Conservation (phyloP, 2,113 vertebrate genomes). For the Orcinus orca region DNA sequence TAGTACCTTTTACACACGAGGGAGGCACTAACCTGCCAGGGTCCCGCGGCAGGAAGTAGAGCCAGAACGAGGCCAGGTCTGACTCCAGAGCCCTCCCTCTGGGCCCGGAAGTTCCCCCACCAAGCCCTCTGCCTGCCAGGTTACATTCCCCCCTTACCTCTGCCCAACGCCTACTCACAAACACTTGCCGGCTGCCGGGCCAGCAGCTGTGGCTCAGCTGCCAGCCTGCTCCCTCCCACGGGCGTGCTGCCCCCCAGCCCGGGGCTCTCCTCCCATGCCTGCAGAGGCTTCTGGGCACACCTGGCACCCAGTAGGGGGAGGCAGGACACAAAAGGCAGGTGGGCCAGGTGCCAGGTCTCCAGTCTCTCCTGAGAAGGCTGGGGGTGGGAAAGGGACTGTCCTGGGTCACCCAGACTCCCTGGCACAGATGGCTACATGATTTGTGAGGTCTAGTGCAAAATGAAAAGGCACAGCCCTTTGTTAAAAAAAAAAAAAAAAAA, state of each 20-base stretch:
- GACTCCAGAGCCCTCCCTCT: not conserved
- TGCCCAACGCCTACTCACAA: not conserved
- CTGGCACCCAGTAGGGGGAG: not conserved
- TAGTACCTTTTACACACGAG: not conserved
- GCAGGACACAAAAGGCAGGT: not conserved
- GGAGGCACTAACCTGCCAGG: not conserved
- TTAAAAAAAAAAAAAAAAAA: not conserved
- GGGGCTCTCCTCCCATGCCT: not conserved
- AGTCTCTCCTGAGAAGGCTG: not conserved
- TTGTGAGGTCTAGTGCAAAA: not conserved
- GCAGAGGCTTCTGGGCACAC: not conserved
- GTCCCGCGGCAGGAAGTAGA: not conserved
- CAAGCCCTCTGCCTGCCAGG: not conserved
- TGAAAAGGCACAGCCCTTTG: not conserved
- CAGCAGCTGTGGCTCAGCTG: not conserved
- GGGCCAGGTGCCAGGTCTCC: not conserved
- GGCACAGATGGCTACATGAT: not conserved
- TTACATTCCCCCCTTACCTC: too few species aligned
- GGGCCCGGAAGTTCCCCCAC: not conserved
- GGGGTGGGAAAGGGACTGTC: fast-evolving
- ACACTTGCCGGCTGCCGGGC: not conserved
- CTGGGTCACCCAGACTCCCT: not conserved
- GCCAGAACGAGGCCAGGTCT: not conserved
- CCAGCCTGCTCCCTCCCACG: not conserved
- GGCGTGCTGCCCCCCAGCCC: not conserved